Evolutionary conservation across 2,797 vertebrate species (phyloP).

Genomic region (Garrulus glandarius): DNA sequence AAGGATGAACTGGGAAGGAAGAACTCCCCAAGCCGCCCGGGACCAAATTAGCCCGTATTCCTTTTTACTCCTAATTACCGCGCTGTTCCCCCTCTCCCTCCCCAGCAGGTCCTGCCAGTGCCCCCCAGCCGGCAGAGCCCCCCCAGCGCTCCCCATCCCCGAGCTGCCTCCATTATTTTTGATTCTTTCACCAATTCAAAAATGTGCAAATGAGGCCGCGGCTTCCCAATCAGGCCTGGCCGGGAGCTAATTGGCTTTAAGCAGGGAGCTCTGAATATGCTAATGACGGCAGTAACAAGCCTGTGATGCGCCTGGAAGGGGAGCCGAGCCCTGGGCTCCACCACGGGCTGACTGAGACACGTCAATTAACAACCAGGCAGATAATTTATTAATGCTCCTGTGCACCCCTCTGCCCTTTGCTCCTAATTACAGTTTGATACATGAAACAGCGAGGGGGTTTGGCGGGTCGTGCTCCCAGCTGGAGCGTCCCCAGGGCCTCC

Average conservation of each 20-base stretch:
- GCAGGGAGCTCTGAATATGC: conserved; percentile 44
- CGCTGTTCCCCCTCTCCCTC: background rate
- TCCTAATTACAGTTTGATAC: conserved; percentile 60
- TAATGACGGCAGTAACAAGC: conserved; percentile 53
- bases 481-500: background rate
- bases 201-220: conserved; percentile 39
- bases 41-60: background rate
- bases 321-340: conserved; percentile 11
- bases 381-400: conserved; percentile 66
- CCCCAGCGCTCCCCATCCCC: background rate
- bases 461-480: background rate
- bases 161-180: background rate
- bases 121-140: background rate
- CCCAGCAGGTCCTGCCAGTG: background rate
- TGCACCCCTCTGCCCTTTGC: conserved; percentile 19
- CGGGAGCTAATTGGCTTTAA: conserved; percentile 70
- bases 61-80: conserved; percentile 11
- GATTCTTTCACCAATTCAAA: conserved; percentile 4
- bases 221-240: conserved; percentile 27
- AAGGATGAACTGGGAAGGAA: background rate
- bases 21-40: background rate
- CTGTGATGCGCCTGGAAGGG: conserved; percentile 33
- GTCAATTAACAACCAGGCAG: conserved; percentile 64
- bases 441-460: background rate
- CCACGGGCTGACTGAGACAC: conserved; percentile 14